A percentile compares a stretch with the other conserved stretches of the same genome.
Evolutionary conservation across 2,888 invertebrate genomes (phyloP).

Genomic region (Lasioglossum morio): DNA sequence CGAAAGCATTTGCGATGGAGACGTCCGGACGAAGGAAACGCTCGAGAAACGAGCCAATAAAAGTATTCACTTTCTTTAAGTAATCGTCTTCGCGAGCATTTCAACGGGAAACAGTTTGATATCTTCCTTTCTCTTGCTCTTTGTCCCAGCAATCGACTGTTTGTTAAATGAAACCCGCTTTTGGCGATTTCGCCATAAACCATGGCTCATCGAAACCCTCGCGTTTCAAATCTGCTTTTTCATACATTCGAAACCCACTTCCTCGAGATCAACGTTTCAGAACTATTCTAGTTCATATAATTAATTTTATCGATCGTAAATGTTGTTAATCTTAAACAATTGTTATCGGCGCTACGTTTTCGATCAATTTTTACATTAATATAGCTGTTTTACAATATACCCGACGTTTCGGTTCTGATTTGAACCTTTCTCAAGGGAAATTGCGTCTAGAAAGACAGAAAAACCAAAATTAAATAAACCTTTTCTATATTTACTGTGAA

Average conservation of each 20-base stretch:
- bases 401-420: too few relatives aligned
- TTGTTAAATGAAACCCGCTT: conserved; percentile 17
- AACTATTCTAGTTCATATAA: not conserved
- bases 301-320: too few relatives aligned
- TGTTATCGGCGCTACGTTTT: too few relatives aligned
- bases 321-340: too few relatives aligned
- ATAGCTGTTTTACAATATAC: too few relatives aligned
- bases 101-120: conserved; percentile 29
- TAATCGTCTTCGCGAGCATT: conserved; percentile 51
- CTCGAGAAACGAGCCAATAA: conserved; percentile 65
- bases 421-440: too few relatives aligned
- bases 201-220: not conserved
- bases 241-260: not conserved
- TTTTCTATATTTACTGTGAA: too few relatives aligned
- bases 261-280: not conserved
- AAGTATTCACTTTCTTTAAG: conserved; percentile 60
- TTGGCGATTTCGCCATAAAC: not conserved
- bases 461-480: too few relatives aligned
- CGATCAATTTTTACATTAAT: too few relatives aligned
- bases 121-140: not conserved
- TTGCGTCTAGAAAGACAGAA: too few relatives aligned
- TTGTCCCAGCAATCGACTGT: not conserved
- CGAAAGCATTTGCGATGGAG: conserved; percentile 57
- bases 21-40: conserved; percentile 28
- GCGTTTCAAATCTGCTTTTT: not conserved